Conservation (phyloP, 2,797 vertebrate genomes). For the Catamblyrhynchus diadema region DNA sequence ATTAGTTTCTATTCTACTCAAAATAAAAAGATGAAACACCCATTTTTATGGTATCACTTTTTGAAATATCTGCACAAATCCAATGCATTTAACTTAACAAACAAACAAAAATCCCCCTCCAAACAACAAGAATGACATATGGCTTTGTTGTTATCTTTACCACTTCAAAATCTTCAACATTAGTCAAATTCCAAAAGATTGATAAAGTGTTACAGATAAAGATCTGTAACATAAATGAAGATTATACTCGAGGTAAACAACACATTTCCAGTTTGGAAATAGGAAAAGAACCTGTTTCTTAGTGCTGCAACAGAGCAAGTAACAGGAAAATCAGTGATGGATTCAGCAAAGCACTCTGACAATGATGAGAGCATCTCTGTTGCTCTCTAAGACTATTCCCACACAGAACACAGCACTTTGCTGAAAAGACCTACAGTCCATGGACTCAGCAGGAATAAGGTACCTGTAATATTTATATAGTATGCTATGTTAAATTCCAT, state of each 20-base stretch:
- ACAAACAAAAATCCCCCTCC: neutral
- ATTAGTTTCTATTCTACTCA: neutral
- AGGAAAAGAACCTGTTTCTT: neutral
- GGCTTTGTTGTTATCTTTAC: neutral
- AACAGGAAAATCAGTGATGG: neutral
- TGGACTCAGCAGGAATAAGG: neutral
- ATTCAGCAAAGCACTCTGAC: neutral
- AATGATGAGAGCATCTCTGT: neutral
- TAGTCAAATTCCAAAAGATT: neutral
- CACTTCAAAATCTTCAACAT: neutral
- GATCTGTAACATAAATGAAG: neutral
- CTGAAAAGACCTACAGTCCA: neutral
- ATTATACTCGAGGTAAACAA: neutral
- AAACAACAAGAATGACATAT: neutral
- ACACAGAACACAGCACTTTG: neutral
- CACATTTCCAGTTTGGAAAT: neutral
- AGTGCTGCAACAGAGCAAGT: neutral
- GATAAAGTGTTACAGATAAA: neutral
- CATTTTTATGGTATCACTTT: neutral
- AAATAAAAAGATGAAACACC: neutral
- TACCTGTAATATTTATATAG: neutral
- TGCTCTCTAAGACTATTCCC: neutral
- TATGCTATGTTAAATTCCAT: neutral
- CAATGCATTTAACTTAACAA: neutral
- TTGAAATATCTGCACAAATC: neutral